These are phyloP conservation scores for Trichonephila clavipes DNA, from an alignment of 1,140 invertebrate genomes.

Conservation along the genomic window DNA sequence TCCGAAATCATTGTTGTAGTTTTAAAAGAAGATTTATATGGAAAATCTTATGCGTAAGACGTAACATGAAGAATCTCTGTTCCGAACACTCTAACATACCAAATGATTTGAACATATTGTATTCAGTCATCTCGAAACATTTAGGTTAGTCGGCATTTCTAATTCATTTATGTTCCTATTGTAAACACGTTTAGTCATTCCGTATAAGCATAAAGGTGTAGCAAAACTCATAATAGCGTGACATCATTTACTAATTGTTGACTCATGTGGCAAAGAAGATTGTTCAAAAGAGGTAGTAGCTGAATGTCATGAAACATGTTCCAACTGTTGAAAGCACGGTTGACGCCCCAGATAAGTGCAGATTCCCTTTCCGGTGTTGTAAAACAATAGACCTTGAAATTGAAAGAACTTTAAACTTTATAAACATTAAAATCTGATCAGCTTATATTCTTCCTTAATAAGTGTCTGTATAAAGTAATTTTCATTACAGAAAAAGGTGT, in stretches of 20 bases:
- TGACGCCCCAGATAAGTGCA: conserved; percentile 35
- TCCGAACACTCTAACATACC: not conserved
- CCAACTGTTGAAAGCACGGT: not conserved
- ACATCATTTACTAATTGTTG: conserved; percentile 56
- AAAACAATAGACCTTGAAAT: conserved; percentile 24
- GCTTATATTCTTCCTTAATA: no score
- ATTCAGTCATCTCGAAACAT: conserved; percentile 10
- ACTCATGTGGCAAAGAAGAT: not conserved
- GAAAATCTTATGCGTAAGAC: no score
- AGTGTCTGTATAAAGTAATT: no score
- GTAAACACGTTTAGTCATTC: conserved; percentile 23
- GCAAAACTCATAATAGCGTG: conserved; percentile 53
- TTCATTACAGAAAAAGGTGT: no score
- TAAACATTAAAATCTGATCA: no score
- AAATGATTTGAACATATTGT: not conserved
- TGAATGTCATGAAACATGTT: conserved; percentile 9
- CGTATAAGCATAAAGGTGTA: conserved; percentile 25
- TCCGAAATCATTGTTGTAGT: no score
- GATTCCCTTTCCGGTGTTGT: conserved; percentile 5
- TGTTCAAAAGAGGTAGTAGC: conserved; percentile 1
- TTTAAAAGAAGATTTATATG: no score
- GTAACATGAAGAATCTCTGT: no score
- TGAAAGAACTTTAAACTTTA: not conserved
- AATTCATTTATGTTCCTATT: conserved; percentile 20
- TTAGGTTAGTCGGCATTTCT: conserved; percentile 38